Conservation (phyloP, 2,113 vertebrate species). For the Opisthocomus hoazin region DNA sequence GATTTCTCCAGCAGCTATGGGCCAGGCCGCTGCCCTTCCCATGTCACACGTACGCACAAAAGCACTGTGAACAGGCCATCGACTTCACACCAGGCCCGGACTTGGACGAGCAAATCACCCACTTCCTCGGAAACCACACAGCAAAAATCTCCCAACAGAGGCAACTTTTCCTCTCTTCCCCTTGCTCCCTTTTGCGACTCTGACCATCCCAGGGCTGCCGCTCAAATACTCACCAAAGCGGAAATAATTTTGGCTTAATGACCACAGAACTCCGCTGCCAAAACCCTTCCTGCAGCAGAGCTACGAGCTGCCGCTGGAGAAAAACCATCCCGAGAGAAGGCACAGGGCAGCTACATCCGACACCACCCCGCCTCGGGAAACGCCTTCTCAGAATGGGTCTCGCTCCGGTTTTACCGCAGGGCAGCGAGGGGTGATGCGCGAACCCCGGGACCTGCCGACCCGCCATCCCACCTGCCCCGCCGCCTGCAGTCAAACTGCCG, state of each 20-base stretch:
- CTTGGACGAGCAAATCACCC: background rate
- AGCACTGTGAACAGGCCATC: background rate
- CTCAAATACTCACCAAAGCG: background rate
- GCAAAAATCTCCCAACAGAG: background rate
- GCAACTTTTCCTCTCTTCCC: background rate
- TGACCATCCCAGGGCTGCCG: background rate
- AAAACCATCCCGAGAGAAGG: background rate
- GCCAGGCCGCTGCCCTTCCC: background rate
- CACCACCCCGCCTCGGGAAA: background rate
- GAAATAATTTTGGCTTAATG: background rate
- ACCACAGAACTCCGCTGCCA: background rate
- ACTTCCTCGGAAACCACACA: background rate
- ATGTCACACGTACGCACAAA: background rate
- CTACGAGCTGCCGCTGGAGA: background rate
- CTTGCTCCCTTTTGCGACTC: background rate
- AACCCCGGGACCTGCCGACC: background rate
- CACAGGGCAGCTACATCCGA: background rate
- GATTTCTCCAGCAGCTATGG: background rate
- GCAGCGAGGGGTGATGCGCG: background rate
- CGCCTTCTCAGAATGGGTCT: background rate
- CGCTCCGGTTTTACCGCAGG: fast-evolving
- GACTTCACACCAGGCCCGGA: background rate
- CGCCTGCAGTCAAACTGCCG: no score
- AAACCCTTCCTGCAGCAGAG: background rate
- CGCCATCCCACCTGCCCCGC: no score